Base-by-base conservation (phyloP, 2,113 vertebrate genomes). In the Glaucomys volans region DNA sequence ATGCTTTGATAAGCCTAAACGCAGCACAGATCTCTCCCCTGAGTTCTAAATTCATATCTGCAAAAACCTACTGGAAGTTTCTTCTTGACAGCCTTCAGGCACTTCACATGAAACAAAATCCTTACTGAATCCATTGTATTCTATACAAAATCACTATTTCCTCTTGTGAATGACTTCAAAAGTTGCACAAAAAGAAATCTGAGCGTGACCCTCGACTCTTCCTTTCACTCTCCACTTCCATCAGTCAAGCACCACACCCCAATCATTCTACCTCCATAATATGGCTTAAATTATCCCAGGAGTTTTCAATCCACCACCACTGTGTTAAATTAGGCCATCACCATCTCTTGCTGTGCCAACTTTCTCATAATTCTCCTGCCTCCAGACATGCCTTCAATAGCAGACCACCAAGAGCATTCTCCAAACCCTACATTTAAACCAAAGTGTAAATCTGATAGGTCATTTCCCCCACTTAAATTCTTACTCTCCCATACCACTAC, bases 1-100 rank as follows among this genome's bases (percentile, higher is more conserved):
- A 66, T 30, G 14, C 44, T 75, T 82, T 90, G 57, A 77, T 88
- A 72, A 95, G 94, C 17, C 71, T 82, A 74, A 93, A 95, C 12
- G 8, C 6, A 80, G 16, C 50, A 44, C 6, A 54, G 35, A 87
- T 42, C 35, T 94, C 4, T 79, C 57, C n/a, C 37, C 32, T 50
- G 67, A 91, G 50, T 82, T 93, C 50, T 87, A 93, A 79, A 89
- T 71, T 81, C 72, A 24, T 28, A 81, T 52, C 24, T 89, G 62
- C 13, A 77, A 85, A 24, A 92, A 71, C 20, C 57, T 82, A n/a
- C 1, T 47, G 7, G 2, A 37, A 37, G 71, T 89, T 93, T 96
- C 90, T 82, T 75, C 74, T 86, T 94, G 62, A 72, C 5, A 50
- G 28, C 11, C 80, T 57, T 80, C 71, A 87, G 57, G 44, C 20